These are phyloP conservation scores for Lasioglossum baleicum DNA, from an alignment of 1,140 invertebrate species.

Conservation along the genomic window DNA sequence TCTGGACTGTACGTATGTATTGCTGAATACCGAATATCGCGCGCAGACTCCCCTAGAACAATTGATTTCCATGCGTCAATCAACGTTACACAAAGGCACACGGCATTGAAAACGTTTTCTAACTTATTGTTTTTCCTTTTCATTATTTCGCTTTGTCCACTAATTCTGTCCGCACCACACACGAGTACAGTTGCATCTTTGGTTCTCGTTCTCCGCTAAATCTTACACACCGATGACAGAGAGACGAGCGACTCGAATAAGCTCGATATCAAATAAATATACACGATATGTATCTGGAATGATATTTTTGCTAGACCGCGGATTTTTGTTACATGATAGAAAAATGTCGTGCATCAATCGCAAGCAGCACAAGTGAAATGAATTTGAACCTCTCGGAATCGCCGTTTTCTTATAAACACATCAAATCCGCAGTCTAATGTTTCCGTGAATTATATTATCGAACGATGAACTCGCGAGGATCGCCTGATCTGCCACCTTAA, in stretches of 20 bases:
- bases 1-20: background rate
- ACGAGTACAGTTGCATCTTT: constrained; percentile 23
- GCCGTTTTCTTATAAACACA: too few relatives aligned
- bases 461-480: too few relatives aligned
- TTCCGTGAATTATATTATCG: too few relatives aligned
- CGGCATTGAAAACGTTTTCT: constrained; percentile 45
- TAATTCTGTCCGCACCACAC: background rate
- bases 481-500: too few relatives aligned
- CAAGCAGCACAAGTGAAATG: too few relatives aligned
- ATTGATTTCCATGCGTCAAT: background rate
- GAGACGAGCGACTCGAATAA: background rate
- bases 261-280: constrained; percentile 36
- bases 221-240: constrained; percentile 6
- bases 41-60: too few relatives aligned
- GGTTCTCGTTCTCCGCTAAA: background rate
- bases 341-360: too few relatives aligned
- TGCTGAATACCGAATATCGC: background rate
- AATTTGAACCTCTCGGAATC: too few relatives aligned
- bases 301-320: background rate
- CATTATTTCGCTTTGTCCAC: background rate
- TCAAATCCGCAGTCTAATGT: too few relatives aligned
- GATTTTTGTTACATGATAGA: too few relatives aligned
- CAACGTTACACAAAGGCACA: constrained; percentile 59
- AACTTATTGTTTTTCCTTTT: background rate
- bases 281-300: constrained; percentile 28